Conservation (phyloP, 2,888 invertebrate species). For the Drosophila lutescens region DNA sequence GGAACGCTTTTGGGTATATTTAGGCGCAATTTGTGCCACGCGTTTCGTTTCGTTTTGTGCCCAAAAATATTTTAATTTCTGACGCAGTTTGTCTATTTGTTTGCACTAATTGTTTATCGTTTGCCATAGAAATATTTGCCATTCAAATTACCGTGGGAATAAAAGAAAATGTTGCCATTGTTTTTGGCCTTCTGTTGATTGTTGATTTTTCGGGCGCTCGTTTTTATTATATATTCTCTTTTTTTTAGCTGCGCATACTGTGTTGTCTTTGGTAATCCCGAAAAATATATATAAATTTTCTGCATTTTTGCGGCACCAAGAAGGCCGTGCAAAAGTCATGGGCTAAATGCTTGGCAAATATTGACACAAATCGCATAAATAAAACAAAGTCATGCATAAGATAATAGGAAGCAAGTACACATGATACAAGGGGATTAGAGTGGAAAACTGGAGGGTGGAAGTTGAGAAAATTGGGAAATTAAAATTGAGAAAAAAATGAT, state of each 20-base stretch:
- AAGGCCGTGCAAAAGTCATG: conserved; percentile 38
- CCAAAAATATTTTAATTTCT: conserved; percentile 68
- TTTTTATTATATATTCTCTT: not conserved
- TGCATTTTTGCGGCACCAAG: conserved; percentile 8
- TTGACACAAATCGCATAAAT: conserved; percentile 64
- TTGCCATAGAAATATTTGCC: conserved; percentile 73
- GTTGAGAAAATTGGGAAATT: not conserved
- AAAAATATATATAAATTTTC: conserved; percentile 33
- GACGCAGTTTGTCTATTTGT: conserved; percentile 57
- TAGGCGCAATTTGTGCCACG: conserved; percentile 64
- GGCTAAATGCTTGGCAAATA: conserved; percentile 76
- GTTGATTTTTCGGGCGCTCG: conserved; percentile 11
- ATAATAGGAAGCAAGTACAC: conserved; percentile 44
- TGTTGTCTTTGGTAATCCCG: conserved; percentile 51
- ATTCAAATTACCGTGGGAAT: conserved; percentile 74
- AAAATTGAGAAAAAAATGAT: not conserved
- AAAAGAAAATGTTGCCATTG: conserved; percentile 36
- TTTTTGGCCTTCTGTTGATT: conserved; percentile 11
- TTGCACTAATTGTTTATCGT: conserved; percentile 78
- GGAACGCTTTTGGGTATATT: conserved; percentile 70
- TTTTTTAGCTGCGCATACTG: conserved; percentile 11
- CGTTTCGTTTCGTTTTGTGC: conserved; percentile 4
- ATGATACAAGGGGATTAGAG: not conserved
- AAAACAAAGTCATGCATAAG: conserved; percentile 67
- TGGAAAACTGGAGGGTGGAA: not conserved